Conservation (phyloP, 2,113 vertebrate genomes). For the Upupa epops region DNA sequence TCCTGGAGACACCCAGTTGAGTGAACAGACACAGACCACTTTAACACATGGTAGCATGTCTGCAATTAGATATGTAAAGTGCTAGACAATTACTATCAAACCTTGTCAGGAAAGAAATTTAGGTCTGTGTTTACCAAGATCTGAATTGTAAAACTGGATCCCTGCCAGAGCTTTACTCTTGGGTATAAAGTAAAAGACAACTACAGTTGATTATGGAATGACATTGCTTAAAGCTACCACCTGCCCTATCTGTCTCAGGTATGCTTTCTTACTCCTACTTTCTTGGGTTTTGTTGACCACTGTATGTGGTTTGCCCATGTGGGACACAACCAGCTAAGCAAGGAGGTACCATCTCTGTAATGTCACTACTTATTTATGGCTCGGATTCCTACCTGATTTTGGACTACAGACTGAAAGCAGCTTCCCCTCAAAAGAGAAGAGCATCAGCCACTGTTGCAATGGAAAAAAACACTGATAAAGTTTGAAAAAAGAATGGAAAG, state of each 20-base stretch:
- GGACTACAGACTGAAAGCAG: not conserved
- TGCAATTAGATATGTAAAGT: slow-evolving; percentile 66
- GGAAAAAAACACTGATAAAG: not conserved
- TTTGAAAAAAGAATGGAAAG: not conserved
- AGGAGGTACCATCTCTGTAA: not conserved
- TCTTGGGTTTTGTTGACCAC: not conserved
- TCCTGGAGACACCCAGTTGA: slow-evolving; percentile 57
- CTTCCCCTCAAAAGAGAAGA: not conserved
- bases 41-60: slow-evolving; percentile 56
- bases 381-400: not conserved
- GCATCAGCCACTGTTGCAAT: not conserved
- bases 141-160: slow-evolving; percentile 22
- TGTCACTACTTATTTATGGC: not conserved
- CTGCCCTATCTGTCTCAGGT: not conserved
- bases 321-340: not conserved
- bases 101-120: slow-evolving; percentile 25
- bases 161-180: slow-evolving; percentile 35
- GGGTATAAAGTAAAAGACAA: not conserved
- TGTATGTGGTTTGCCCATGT: not conserved
- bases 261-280: not conserved
- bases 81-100: slow-evolving; percentile 52
- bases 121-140: slow-evolving; percentile 27
- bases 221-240: slow-evolving; percentile 9
- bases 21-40: slow-evolving; percentile 49
- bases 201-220: not conserved